Evolutionary conservation across 2,888 invertebrate species (phyloP).

Genomic region (Tridacna gigas): DNA sequence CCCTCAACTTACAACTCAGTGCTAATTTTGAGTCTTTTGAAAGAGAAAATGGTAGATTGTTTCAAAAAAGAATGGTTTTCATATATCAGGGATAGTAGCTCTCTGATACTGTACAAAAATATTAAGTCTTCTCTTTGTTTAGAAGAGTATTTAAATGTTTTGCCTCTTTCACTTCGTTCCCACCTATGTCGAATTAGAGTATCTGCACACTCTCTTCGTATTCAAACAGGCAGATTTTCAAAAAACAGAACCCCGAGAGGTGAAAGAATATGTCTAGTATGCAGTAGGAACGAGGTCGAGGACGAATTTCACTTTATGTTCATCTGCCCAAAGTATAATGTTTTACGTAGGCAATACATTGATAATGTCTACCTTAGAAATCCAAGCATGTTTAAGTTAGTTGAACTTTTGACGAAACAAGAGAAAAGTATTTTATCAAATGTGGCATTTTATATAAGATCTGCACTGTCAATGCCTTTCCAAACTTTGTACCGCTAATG

Average conservation of each 20-base stretch:
- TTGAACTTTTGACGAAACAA: not conserved
- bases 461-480: not conserved
- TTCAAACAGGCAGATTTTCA: not conserved
- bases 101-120: not conserved
- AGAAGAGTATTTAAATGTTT: not conserved
- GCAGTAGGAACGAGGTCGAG: not conserved
- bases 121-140: not conserved
- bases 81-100: not conserved
- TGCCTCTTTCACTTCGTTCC: not conserved
- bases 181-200: not conserved
- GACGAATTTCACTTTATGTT: conserved; percentile 14
- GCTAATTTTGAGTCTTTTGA: not conserved
- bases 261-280: not conserved
- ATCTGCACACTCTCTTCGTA: not conserved
- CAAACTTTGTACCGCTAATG: not conserved
- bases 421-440: not conserved
- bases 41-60: not conserved
- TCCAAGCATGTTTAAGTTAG: conserved; percentile 2
- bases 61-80: not conserved
- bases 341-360: not conserved
- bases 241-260: not conserved
- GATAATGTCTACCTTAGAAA: not conserved
- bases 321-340: not conserved
- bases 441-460: not conserved
- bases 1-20: not conserved